Evolutionary conservation across 1,140 invertebrate species (phyloP).

Genomic region (Orius insidiosus): DNA sequence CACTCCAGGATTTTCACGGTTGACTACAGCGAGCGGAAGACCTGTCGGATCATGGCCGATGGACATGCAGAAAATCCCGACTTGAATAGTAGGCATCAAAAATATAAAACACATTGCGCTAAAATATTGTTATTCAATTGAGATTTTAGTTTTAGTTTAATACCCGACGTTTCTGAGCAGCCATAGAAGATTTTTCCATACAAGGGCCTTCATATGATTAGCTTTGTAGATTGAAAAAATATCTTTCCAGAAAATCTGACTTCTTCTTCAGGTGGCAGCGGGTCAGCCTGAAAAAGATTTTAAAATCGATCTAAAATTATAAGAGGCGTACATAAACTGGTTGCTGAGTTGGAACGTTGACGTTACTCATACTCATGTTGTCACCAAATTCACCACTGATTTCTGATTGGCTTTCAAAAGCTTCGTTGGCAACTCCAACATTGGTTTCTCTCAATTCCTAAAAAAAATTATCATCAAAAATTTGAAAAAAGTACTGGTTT

Average conservation of each 20-base stretch:
- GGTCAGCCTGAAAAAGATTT: conserved; percentile 14
- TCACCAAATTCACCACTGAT: conserved; percentile 74
- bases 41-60: conserved; percentile 80
- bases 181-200: conserved; percentile 82
- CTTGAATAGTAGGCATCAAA: conserved; percentile 43
- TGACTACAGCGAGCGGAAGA: conserved; percentile 69
- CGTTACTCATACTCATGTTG: conserved; percentile 39
- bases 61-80: conserved; percentile 63
- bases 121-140: conserved; percentile 36
- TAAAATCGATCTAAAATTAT: not conserved
- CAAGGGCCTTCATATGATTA: conserved; percentile 48
- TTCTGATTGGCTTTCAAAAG: conserved; percentile 29
- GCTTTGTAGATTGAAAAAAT: conserved; percentile 44
- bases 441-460: conserved; percentile 30
- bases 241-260: conserved; percentile 31
- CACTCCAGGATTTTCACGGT: conserved; percentile 50
- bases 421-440: conserved; percentile 26
- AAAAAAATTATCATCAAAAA: conserved; percentile 13
- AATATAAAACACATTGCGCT: conserved; percentile 86
- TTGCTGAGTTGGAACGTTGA: conserved; percentile 3
- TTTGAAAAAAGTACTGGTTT: no score
- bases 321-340: not conserved
- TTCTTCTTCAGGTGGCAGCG: conserved; percentile 40
- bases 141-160: conserved; percentile 16
- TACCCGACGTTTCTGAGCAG: conserved; percentile 82